Evolutionary conservation across 1,140 invertebrate genomes (phyloP), one percentile per base, ranked within the genome.

Genomic region (Pantala flavescens): DNA sequence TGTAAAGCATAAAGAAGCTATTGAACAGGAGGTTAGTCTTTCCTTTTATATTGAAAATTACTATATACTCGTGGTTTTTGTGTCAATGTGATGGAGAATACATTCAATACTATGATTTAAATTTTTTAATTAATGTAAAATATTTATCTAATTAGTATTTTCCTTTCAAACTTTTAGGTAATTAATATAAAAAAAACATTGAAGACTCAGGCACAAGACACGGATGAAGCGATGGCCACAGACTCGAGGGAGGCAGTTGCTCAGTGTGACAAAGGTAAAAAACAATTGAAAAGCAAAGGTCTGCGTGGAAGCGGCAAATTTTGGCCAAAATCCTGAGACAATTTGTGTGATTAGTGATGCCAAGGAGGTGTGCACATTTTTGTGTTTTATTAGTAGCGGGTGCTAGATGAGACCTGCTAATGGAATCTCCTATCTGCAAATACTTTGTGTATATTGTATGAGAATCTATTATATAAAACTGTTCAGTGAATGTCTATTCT

Each of bases 11-110:
- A 93, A 93, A 80, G 89, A 93, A 74, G 87, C 88, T 76, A 90
- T 97, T 77, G 95, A 98, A 78, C 88, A 90, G 81, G 93, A 97
- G 86, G 93, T 95, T 82, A 85, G 80, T 80, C 74, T 71, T 76
- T 43, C 74, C 76, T 73, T 28, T 76, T 63, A 24, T 5, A 36
- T 36, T 70, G n/a, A 71, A 16, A 72, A 36, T 5, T 36, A 5
- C 28, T 2, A 36, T 36, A 9, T 36, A 36, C 28, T 36, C 9
- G 9, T 9, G 28, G 9, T 36, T 36, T 5, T 36, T 5, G 28
- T 36, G 28, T 5, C 9, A 5, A 36, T 5, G 28, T 36, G 9
- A 2, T 36, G 28, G 28, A 36, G 28, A 36, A 9, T 36, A 9
- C 28, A 36, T 36, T 9, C 28, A 36, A 36, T 36, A 9, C 28